Percentiles rank a stretch among this genome's conserved stretches.
These are phyloP conservation scores for Fragariocoptes setiger DNA, from an alignment of 1,140 invertebrate species.

Conservation along the genomic window DNA sequence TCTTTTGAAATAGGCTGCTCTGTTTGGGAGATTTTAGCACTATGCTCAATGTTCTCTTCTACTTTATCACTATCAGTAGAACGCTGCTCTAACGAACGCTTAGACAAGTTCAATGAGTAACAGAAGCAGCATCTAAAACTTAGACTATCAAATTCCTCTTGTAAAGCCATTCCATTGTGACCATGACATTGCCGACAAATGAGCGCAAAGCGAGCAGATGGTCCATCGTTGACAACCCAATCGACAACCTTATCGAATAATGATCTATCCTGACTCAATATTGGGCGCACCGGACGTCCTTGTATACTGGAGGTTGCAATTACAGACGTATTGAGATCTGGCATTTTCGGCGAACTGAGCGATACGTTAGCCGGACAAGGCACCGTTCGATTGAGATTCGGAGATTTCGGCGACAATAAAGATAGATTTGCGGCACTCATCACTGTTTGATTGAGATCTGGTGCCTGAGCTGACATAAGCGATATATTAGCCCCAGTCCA, in stretches of 20 bases:
- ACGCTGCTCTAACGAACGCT: too few relatives aligned
- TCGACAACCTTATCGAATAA: slow-evolving; percentile 62
- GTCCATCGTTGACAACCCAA: slow-evolving; percentile 75
- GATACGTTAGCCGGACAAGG: neutral
- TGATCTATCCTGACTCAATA: slow-evolving; percentile 27
- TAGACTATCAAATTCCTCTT: slow-evolving; percentile 82
- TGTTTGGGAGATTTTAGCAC: too few relatives aligned
- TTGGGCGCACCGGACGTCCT: slow-evolving; percentile 17
- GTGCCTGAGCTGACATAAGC: neutral
- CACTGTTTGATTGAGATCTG: neutral
- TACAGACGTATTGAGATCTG: neutral
- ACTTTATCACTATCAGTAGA: too few relatives aligned
- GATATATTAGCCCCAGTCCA: neutral
- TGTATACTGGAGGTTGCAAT: slow-evolving; percentile 13
- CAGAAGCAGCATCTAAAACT: slow-evolving; percentile 67
- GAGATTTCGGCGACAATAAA: neutral
- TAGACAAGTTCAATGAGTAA: slow-evolving; percentile 40
- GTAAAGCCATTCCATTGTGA: slow-evolving; percentile 87
- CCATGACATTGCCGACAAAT: slow-evolving; percentile 61
- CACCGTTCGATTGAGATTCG: neutral
- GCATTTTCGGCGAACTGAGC: neutral
- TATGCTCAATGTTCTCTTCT: too few relatives aligned
- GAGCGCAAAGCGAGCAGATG: slow-evolving; percentile 64
- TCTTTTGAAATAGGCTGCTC: too few relatives aligned
- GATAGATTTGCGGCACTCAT: neutral